These are phyloP conservation scores for Blastobasis adustella DNA, from an alignment of 2,888 invertebrate genomes.

Conservation along the genomic window DNA sequence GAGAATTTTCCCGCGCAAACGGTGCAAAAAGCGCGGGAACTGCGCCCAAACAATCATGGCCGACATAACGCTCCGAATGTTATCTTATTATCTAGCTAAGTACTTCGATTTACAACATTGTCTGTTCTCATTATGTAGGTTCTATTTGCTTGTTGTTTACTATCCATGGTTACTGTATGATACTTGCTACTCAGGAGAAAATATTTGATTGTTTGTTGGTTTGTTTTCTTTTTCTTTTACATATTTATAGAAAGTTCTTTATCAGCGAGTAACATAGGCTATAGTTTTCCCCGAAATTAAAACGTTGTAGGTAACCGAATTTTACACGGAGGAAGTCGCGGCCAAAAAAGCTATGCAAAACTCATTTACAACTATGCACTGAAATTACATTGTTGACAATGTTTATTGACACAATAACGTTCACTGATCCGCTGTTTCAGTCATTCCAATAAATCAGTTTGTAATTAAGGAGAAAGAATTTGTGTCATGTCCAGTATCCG, in stretches of 20 bases:
- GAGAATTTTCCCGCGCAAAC: conserved; percentile 71
- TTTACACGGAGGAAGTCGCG: too few relatives aligned
- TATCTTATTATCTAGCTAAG: conserved; percentile 44
- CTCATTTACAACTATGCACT: background rate
- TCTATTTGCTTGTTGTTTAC: too few relatives aligned
- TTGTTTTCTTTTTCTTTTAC: background rate
- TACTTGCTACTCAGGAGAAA: too few relatives aligned
- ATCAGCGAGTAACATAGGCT: too few relatives aligned
- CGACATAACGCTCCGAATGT: conserved; percentile 69
- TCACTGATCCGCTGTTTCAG: conserved; percentile 8
- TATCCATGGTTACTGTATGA: too few relatives aligned
- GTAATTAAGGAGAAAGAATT: conserved; percentile 49
- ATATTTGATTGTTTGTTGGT: too few relatives aligned
- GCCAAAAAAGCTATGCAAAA: background rate
- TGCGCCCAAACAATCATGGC: conserved; percentile 58
- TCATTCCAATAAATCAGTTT: conserved; percentile 36
- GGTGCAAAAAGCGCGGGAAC: conserved; percentile 72
- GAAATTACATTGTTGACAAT: background rate
- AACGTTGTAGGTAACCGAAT: too few relatives aligned
- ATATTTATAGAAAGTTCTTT: background rate
- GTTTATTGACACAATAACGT: background rate
- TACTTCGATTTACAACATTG: conserved; percentile 49
- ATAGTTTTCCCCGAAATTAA: too few relatives aligned
- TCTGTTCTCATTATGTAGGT: conserved; percentile 46
- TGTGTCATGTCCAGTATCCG: conserved; percentile 27